Percentiles rank a stretch among this genome's conserved stretches.
phyloP scores from a whole-genome alignment of 2,888 invertebrate genomes.

The Chrysina gloriosa region DNA sequence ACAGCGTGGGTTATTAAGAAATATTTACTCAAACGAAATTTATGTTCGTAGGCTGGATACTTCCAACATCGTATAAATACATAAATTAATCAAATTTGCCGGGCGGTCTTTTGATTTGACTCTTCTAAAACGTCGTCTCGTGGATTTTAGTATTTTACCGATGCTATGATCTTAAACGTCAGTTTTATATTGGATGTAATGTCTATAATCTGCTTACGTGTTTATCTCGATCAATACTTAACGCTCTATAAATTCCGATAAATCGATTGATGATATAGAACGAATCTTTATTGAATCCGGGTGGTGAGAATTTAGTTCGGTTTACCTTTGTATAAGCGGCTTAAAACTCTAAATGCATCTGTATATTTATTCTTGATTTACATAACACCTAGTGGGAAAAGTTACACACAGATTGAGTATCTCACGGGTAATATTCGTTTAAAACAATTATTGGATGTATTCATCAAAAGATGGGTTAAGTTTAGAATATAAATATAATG shows the following conservation, averaged over 20 bases:
- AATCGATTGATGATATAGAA: background rate
- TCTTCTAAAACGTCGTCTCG: constrained; percentile 12
- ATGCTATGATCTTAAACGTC: constrained; percentile 11
- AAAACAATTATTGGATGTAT: too few species aligned
- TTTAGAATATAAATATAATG: too few species aligned
- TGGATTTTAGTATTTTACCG: constrained; percentile 12
- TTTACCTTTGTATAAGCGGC: background rate
- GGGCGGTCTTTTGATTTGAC: constrained; percentile 17
- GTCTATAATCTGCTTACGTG: background rate
- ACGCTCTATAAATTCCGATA: constrained; percentile 7
- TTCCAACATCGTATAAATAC: constrained; percentile 16
- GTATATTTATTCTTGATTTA: constrained; percentile 2
- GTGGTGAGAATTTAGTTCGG: background rate
- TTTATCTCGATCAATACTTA: background rate
- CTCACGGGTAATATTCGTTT: background rate
- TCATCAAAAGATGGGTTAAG: too few species aligned
- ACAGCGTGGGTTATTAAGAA: constrained; percentile 21
- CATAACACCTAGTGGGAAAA: background rate
- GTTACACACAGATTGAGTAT: background rate
- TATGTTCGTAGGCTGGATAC: constrained; percentile 19
- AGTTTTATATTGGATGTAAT: background rate
- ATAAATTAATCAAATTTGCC: constrained; percentile 31
- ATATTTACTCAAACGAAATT: constrained; percentile 30
- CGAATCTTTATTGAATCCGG: background rate
- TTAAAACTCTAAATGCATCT: background rate